phyloP scores from a whole-genome alignment of 2,113 vertebrate genomes.

The Notechis scutatus region DNA sequence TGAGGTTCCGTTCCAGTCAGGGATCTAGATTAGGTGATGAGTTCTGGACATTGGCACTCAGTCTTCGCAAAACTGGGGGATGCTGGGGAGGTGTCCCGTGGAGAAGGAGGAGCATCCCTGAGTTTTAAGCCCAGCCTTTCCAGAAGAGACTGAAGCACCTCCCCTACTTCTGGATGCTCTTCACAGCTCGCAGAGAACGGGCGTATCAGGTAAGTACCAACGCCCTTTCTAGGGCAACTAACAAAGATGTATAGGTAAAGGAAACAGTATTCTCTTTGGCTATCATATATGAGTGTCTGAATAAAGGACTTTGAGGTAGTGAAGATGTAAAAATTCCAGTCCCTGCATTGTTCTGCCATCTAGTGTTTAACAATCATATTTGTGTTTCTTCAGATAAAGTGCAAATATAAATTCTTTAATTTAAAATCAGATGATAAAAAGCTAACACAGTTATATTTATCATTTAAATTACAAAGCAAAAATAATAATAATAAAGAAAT shows the following conservation, averaged over 20 bases:
- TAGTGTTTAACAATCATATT: slow-evolving; percentile 38
- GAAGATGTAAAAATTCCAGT: not conserved
- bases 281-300: rapidly evolving
- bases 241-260: rapidly evolving
- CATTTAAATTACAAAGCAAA: not conserved
- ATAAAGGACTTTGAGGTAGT: rapidly evolving
- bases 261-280: rapidly evolving
- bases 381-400: not conserved
- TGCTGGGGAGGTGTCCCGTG: no score
- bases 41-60: no score
- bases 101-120: no score
- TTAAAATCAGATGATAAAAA: not conserved
- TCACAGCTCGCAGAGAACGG: no score
- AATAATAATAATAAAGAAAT: not conserved
- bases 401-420: not conserved
- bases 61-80: no score
- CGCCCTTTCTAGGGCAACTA: not conserved
- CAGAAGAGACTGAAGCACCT: no score
- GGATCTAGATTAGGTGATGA: no score
- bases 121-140: no score
- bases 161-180: no score
- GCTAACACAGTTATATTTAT: not conserved
- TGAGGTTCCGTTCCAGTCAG: no score
- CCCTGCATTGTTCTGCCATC: slow-evolving; percentile 66
- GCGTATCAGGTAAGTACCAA: no score